Conservation (phyloP, 2,888 invertebrate species). For the Nasonia oneida region DNA sequence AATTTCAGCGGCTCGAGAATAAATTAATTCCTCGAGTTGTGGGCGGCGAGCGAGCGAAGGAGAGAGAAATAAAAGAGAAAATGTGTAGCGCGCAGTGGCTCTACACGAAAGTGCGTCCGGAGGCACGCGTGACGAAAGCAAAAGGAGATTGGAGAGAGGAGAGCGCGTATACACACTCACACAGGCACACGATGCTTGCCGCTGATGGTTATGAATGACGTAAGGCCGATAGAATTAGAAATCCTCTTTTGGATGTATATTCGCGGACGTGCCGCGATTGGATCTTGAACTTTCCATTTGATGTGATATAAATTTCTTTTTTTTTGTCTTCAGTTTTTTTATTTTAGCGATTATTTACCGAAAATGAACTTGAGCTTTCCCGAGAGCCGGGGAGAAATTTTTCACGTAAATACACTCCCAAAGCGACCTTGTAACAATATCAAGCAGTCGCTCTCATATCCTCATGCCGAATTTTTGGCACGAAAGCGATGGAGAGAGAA, state of each 20-base stretch:
- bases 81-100: neutral
- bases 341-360: too few relatives aligned
- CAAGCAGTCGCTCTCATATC: neutral
- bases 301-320: too few relatives aligned
- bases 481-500: neutral
- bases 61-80: slow-evolving; percentile 35
- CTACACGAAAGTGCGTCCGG: slow-evolving; percentile 2
- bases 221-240: slow-evolving; percentile 52
- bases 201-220: slow-evolving; percentile 42
- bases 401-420: neutral
- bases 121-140: slow-evolving; percentile 43
- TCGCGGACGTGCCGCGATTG: neutral
- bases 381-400: too few relatives aligned
- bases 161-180: neutral
- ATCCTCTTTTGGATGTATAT: slow-evolving; percentile 45
- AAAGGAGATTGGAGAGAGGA: slow-evolving; percentile 15
- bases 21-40: slow-evolving; percentile 52
- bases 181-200: neutral
- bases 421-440: neutral
- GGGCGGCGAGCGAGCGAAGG: slow-evolving; percentile 29
- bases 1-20: slow-evolving; percentile 30
- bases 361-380: too few relatives aligned
- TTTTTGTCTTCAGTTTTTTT: too few relatives aligned
- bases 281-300: too few relatives aligned
- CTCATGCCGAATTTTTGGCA: slow-evolving; percentile 23